These are phyloP conservation scores for Otocyon megalotis DNA, from an alignment of 2,113 vertebrate species.

Conservation along the genomic window DNA sequence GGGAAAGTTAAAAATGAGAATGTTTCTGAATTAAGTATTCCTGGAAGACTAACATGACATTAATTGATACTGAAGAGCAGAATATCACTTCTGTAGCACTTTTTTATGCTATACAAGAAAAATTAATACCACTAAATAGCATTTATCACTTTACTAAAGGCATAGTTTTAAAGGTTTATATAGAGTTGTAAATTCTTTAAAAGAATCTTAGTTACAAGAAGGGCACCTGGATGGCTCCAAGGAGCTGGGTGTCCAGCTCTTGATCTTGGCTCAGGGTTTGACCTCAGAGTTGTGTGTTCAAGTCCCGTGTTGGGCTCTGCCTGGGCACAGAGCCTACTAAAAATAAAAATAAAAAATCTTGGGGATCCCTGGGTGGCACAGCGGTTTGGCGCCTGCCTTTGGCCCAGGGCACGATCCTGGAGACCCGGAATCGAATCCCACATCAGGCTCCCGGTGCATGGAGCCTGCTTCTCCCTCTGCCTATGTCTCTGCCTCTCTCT, in stretches of 20 bases:
- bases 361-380: too few relatives aligned
- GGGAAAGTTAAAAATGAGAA: not conserved
- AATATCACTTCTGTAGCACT: not conserved
- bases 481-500: too few relatives aligned
- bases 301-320: not conserved
- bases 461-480: too few relatives aligned
- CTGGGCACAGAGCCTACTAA: not conserved
- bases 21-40: not conserved
- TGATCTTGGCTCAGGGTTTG: not conserved
- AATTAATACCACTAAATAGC: not conserved
- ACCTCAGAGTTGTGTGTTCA: not conserved
- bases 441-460: too few relatives aligned
- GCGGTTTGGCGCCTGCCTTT: too few relatives aligned
- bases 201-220: not conserved
- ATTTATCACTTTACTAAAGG: not conserved
- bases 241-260: not conserved
- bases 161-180: not conserved
- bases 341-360: too few relatives aligned
- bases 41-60: not conserved
- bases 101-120: not conserved
- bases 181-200: not conserved
- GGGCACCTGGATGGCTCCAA: not conserved
- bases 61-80: not conserved
- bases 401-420: too few relatives aligned
- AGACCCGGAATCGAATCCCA: too few relatives aligned